Evolutionary conservation across 2,888 invertebrate species (phyloP), one percentile per base, ranked within the genome.

Genomic region (Frankliniella fusca): DNA sequence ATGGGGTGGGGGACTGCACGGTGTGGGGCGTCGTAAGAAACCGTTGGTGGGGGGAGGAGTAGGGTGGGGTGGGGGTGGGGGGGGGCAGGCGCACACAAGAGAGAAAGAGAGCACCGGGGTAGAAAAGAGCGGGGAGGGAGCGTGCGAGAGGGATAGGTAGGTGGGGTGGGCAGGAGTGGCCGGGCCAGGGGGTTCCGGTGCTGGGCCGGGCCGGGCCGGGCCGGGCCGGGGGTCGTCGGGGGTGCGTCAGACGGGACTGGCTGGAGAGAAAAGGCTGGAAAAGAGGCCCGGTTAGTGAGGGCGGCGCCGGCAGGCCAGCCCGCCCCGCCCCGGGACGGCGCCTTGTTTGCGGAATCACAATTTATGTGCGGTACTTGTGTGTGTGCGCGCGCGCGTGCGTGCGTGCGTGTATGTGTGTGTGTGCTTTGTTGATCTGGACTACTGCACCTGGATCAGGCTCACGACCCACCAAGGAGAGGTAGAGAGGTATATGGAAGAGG

Each of bases 301-400:
- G 15, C 54, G 8, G 54, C 54, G 54, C 15, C 54, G 54, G 3
- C 54, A 9, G 15, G 54, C 15, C 54, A 9, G 54, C 54, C 2
- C 54, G 54, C 15, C 54, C 61, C 61, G 61, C 0, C 61, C 20
- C n/a, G 61, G 61, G 0, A n/a, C 7, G 18, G 27, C 70, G 11
- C 70, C 70, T 76, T 76, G 70, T 76, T 76, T 76, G 70, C 23
- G 70, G 70, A 76, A 76, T 76, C 23, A 76, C 70, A 76, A 76
- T 76, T 76, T 76, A 76, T 76, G 70, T 76, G 70, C 70, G 70
- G 70, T 76, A 76, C 70, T 76, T 76, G 70, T 11, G 23, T 9
- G 9, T 2, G 12, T 9, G 20, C 65, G 70, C 70, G 23, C 27
- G 70, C 23, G 23, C 23, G 70, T 23, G 70, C 70, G 23, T 23